A percentile compares a stretch with the other conserved stretches of the same genome.
Evolutionary conservation across 1,140 invertebrate species (phyloP).

Genomic region (Hylaeus volcanicus): DNA sequence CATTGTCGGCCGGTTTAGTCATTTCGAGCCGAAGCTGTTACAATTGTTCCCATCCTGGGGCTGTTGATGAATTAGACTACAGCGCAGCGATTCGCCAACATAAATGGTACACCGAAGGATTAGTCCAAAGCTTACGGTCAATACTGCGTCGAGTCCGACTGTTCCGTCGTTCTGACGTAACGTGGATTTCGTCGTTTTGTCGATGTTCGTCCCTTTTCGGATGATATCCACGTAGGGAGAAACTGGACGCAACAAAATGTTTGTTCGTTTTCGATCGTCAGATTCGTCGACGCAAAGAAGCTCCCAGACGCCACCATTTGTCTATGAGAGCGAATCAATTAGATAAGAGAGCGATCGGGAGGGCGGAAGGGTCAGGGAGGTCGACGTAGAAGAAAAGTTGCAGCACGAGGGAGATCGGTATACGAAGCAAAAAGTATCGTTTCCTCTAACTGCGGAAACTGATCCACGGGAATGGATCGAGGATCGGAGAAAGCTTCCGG

Average conservation of each 20-base stretch:
- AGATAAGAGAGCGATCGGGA: not conserved
- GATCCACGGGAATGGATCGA: conserved; percentile 29
- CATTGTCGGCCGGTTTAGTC: conserved; percentile 3
- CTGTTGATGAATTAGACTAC: conserved; percentile 1
- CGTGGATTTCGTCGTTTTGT: not conserved
- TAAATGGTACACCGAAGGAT: conserved; percentile 2
- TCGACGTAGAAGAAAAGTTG: not conserved
- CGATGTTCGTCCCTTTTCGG: too few species aligned
- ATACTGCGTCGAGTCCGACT: not conserved
- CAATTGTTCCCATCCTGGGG: not conserved
- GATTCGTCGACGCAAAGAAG: too few species aligned
- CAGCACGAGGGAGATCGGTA: not conserved
- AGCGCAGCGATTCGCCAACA: not conserved
- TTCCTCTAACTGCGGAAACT: conserved; percentile 17
- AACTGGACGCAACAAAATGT: not conserved
- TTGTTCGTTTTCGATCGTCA: not conserved
- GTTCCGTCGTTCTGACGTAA: not conserved
- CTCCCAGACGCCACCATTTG: not conserved
- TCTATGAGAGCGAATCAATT: not conserved
- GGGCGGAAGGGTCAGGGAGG: not conserved
- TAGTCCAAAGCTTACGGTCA: not conserved
- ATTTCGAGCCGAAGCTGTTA: not conserved
- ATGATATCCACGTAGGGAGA: too few species aligned
- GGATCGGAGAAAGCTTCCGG: conserved; percentile 11
- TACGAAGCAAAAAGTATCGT: conserved; percentile 3